Base-by-base conservation (phyloP, 2,888 invertebrate genomes). In the Copidosoma aretas region DNA sequence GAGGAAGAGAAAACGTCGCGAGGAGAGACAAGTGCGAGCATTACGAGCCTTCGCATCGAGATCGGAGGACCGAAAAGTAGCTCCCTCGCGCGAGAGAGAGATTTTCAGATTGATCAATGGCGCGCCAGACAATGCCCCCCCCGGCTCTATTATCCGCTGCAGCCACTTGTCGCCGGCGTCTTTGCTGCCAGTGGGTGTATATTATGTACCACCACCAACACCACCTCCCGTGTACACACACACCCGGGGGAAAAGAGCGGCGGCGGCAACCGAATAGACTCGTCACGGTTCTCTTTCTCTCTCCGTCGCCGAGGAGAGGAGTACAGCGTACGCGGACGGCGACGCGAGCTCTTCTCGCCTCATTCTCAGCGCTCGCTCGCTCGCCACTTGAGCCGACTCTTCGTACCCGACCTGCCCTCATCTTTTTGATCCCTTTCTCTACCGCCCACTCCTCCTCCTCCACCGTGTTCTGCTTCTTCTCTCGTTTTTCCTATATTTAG, bases 81-180 rank as follows among this genome's bases (percentile, higher is more conserved):
- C 32, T 8, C 32, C 32, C 4, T 3, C 32, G 32, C 3, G 49
- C 24, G 60, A 57, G 32, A 22, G 51, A 39, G 60, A 65, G 53
- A 65, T 73, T 67, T 70, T 60, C 67, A 56, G 67, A 60, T 63
- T 70, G 70, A 67, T 70, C 70, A 70, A 70, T 70, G 70, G 66
- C 66, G 60, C 60, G 57, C 60, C 70, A 67, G 70, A 70, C 70
- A 70, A 70, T 70, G 60, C 58, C 70, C 60, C 24, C n/a, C n/a
- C n/a, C n/a, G n/a, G n/a, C n/a, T n/a, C n/a, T n/a, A n/a, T n/a
- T n/a, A n/a, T n/a, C n/a, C n/a, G n/a, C n/a, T 56, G 25, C 57
- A 41, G 62, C 60, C 67, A 59, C 62, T 67, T 62, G 61, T 56
- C 56, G 61, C 51, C 56, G 58, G 19, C 39, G 39, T 32, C 32